Evolutionary conservation across 2,888 invertebrate species (phyloP), one percentile per base, ranked within the genome.

Genomic region (Apoda limacodes): DNA sequence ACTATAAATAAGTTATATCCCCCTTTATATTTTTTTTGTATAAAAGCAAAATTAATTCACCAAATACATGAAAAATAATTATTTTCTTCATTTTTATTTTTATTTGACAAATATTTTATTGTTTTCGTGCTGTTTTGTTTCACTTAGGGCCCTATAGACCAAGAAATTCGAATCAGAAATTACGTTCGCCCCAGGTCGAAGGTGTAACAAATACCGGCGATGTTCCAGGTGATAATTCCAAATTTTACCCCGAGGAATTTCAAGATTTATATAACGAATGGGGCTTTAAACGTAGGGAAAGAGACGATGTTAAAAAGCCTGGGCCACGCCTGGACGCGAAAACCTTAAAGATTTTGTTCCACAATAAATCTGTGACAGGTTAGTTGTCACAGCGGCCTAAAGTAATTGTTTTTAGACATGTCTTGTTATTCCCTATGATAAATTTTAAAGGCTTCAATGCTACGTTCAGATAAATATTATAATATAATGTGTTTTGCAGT

Each of bases 221-320:
- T 80, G 70, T 80, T 80, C 78, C 80, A 80, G 80, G 76, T 76
- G 78, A 76, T 69, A 74, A 61, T 70, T 65, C 69, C 46, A 68
- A 72, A 62, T 66, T 71, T 61, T 66, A 64, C 68, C 65, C 65
- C 52, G 71, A 66, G 54, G 83, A 84, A 53, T 74, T 87, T 43
- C 83, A 83, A 57, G 83, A 84, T 56, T 72, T 85, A 43, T 62
- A 88, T 59, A 83, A 85, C 61, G 86, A 86, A 75, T 82, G 86
- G 70, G 93, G 90, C 40, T 95, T 95, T 80, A 90, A 92, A 51
- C 85, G 95, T 52, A 89, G 90, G 50, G 95, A 95, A 82, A 84
- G 95, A 54, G 84, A 94, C 43, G 95, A 95, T 74, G 95, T 95
- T 28, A 95, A 95, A 80, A 95, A 95, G 76, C 95, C 95, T n/a